phyloP scores from a whole-genome alignment of 2,888 invertebrate species.

The Andrena marginata region DNA sequence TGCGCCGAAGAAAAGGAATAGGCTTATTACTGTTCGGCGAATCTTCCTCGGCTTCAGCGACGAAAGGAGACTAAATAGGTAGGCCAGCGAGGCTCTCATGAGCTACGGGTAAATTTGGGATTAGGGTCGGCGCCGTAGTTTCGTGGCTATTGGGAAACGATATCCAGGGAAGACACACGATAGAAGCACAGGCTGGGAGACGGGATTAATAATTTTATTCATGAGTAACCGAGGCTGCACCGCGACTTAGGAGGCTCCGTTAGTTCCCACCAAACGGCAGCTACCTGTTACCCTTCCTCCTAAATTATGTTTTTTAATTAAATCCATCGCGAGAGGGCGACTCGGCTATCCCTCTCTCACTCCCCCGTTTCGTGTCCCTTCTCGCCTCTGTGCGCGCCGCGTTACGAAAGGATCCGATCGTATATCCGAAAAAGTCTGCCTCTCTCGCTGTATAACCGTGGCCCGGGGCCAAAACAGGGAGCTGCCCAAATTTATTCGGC shows the following conservation, averaged over 20 bases:
- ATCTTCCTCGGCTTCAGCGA: not conserved
- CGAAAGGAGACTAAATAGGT: too few relatives aligned
- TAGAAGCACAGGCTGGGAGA: constrained; percentile 52
- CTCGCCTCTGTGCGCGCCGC: constrained; percentile 59
- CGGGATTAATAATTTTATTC: constrained; percentile 85
- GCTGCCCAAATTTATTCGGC: constrained; percentile 84
- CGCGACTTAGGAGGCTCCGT: constrained; percentile 68
- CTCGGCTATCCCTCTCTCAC: constrained; percentile 54
- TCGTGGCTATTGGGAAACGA: constrained; percentile 55
- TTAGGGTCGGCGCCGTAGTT: constrained; percentile 25
- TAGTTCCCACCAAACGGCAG: constrained; percentile 82
- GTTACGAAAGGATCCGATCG: constrained; percentile 75
- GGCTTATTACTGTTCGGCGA: not conserved
- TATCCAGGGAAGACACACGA: constrained; percentile 32
- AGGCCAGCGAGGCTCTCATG: not conserved
- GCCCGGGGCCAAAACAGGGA: constrained; percentile 83
- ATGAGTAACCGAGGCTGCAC: constrained; percentile 80
- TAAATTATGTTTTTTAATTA: constrained; percentile 86
- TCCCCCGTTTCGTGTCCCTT: constrained; percentile 20
- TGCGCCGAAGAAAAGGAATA: not conserved
- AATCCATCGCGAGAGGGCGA: constrained; percentile 83
- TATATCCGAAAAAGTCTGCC: constrained; percentile 74
- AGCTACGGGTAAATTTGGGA: not conserved
- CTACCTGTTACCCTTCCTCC: constrained; percentile 83
- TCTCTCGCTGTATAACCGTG: constrained; percentile 65